phyloP scores from a whole-genome alignment of 53 echinoderm and acorn worm genomes.

The Hippasteria phrygiana region DNA sequence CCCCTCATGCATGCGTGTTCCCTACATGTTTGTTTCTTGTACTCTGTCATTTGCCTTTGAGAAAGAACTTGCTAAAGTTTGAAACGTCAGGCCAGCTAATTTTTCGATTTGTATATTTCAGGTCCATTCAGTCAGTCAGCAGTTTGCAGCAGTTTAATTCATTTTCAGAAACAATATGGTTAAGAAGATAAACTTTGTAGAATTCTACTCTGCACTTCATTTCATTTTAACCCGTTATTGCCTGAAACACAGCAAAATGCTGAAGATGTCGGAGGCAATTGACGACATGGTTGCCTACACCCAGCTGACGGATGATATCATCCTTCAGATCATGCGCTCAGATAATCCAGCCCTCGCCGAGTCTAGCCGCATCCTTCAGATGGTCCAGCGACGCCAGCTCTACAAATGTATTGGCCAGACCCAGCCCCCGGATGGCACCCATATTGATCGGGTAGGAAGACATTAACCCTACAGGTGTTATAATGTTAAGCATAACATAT shows the following conservation, averaged over 20 bases:
- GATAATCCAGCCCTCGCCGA: constrained; percentile 53
- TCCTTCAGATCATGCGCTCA: constrained; percentile 72
- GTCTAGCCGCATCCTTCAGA: constrained; percentile 67
- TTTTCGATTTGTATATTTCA: too few relatives aligned
- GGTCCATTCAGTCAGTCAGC: too few relatives aligned
- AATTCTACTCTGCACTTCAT: too few relatives aligned
- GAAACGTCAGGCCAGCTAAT: too few relatives aligned
- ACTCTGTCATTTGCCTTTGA: too few relatives aligned
- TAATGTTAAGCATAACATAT: background rate
- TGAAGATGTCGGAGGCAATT: constrained; percentile 86
- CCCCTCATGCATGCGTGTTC: too few relatives aligned
- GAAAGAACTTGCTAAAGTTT: too few relatives aligned
- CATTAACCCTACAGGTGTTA: background rate
- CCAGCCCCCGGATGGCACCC: constrained; percentile 58
- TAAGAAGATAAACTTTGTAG: too few relatives aligned
- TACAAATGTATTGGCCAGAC: constrained; percentile 91
- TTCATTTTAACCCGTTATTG: background rate
- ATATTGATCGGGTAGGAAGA: constrained; percentile 62
- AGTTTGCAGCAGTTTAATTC: too few relatives aligned
- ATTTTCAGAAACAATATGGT: too few relatives aligned
- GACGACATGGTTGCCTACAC: constrained; percentile 95
- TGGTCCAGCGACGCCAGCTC: constrained; percentile 78
- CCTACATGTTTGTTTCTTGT: too few relatives aligned
- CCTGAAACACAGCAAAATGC: constrained; percentile 9
- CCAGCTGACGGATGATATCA: constrained; percentile 81